Conservation (phyloP, 1,140 invertebrate species). For the Lordiphosa mommai region DNA sequence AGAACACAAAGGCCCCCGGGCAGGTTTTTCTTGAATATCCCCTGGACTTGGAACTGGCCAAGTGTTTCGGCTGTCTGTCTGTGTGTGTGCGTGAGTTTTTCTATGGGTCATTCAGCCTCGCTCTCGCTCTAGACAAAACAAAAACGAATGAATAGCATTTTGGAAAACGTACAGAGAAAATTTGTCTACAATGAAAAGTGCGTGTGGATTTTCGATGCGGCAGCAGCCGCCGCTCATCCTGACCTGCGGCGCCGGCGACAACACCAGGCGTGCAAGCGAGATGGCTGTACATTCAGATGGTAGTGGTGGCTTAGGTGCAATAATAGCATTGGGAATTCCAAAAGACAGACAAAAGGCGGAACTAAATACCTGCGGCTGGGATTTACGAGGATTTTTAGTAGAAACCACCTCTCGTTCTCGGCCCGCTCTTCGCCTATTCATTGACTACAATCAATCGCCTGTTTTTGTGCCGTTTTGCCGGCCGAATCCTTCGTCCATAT, state of each 20-base stretch:
- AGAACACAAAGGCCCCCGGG: slow-evolving; percentile 59
- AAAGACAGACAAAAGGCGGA: slow-evolving; percentile 68
- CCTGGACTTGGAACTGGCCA: slow-evolving; percentile 20
- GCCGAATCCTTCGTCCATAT: slow-evolving; percentile 29
- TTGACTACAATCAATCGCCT: slow-evolving; percentile 12
- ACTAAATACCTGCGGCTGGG: slow-evolving; percentile 77
- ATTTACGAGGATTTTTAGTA: slow-evolving; percentile 52
- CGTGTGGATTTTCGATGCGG: slow-evolving; percentile 48
- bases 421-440: slow-evolving; percentile 2
- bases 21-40: slow-evolving; percentile 12
- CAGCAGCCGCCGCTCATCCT: slow-evolving; percentile 24
- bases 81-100: neutral
- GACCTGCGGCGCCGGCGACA: slow-evolving; percentile 70
- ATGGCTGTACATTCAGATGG: slow-evolving; percentile 4
- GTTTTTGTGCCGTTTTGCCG: slow-evolving; percentile 1
- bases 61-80: slow-evolving; percentile 9
- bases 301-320: slow-evolving; percentile 67
- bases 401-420: neutral
- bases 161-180: slow-evolving; percentile 6
- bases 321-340: slow-evolving; percentile 76
- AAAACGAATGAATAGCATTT: slow-evolving; percentile 7
- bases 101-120: slow-evolving; percentile 21
- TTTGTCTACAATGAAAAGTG: slow-evolving; percentile 35
- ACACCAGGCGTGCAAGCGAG: slow-evolving; percentile 1
- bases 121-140: slow-evolving; percentile 11